phyloP scores from a whole-genome alignment of 2,888 invertebrate genomes.

The Caenorhabditis doughertyi region DNA sequence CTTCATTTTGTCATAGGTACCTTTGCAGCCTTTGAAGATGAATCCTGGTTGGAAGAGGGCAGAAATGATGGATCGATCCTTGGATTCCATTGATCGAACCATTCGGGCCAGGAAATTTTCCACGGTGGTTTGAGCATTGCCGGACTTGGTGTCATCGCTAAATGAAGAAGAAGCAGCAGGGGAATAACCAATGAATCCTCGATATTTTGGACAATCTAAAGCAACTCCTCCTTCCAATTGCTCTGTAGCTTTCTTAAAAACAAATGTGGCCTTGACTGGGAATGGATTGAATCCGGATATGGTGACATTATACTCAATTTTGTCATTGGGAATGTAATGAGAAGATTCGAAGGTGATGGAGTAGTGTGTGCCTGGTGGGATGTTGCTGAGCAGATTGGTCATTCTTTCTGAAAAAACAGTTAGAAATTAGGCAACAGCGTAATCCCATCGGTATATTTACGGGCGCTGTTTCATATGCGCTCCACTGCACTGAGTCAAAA shows the following conservation, averaged over 20 bases:
- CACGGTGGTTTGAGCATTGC: background rate
- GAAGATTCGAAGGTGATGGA: background rate
- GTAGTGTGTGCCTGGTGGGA: background rate
- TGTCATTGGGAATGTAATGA: background rate
- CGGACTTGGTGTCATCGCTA: too few species aligned
- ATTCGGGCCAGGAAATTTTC: background rate
- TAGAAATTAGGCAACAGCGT: too few species aligned
- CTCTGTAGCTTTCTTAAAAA: background rate
- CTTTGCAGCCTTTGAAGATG: too few species aligned
- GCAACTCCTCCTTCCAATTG: background rate
- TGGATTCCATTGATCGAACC: background rate
- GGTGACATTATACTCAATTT: background rate
- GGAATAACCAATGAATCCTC: too few species aligned
- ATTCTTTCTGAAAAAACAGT: background rate
- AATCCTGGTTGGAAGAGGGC: conserved; percentile 13
- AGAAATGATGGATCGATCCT: background rate
- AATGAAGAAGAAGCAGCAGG: background rate
- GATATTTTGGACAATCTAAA: background rate
- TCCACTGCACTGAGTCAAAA: too few species aligned
- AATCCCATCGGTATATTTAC: too few species aligned
- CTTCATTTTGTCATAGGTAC: background rate
- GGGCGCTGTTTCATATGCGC: too few species aligned
- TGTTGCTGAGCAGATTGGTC: background rate
- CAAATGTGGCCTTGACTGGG: background rate
- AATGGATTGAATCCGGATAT: background rate